Evolutionary conservation across 1,140 invertebrate species (phyloP), one percentile per base, ranked within the genome.

Genomic region (Lysiphlebus fabarum): DNA sequence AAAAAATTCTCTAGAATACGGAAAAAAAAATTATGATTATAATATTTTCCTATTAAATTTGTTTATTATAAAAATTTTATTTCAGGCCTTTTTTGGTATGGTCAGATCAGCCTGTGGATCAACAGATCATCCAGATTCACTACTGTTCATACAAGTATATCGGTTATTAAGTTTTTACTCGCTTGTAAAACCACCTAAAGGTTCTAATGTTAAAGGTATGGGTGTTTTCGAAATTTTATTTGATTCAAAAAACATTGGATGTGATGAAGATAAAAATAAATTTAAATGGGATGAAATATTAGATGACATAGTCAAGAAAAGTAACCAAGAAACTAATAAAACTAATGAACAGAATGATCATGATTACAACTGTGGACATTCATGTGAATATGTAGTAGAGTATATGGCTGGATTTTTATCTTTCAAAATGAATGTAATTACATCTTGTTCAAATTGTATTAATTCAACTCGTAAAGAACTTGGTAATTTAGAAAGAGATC

Each of bases 81-180:
- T 45, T 7, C 12, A 45, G 43, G 17, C 12, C n/a, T 53, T 53
- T 14, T 53, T 41, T n/a, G 42, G 53, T 7, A 42, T 44, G 12
- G 41, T 38, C 4, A 11, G 50, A 14, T 34, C 33, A n/a, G 50
- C 43, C 59, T 65, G 62, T 61, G 36, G 9, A 49, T 41, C 14
- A 26, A 51, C 34, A 10, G 53, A 38, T 44, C 26, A 38, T 6
- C 26, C 48, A n/a, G 41, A 50, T 51, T 14, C 41, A 43, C 45
- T 51, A 51, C 54, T 55, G 59, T 56, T 59, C 17, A 17, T 41
- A 54, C 41, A 61, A 47, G 11, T 42, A 37, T 36, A 41, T 54
- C 6, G 51, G 33, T 11, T 53, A n/a, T 7, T 41, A 42, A 40
- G 44, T 14, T 40, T 51, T 59, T 44, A 36, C 50, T 33, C 37